Percentiles rank a stretch among this genome's conserved stretches.
Conservation (phyloP, 2,113 vertebrate genomes). For the Typhlomys cinereus region DNA sequence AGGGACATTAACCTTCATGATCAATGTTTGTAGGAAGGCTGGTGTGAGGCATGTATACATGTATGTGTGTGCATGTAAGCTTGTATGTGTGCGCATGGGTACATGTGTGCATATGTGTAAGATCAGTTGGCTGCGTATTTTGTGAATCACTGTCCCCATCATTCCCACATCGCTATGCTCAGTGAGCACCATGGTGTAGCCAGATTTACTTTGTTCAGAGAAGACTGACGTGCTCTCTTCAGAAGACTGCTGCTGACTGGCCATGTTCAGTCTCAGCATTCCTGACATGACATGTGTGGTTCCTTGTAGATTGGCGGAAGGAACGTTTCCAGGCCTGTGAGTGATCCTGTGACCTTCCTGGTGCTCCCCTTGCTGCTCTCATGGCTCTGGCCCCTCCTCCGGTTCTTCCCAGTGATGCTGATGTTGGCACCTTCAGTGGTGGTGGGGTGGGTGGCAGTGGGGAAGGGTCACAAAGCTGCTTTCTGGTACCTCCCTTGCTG, state of each 20-base stretch:
- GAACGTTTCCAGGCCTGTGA: conserved; percentile 45
- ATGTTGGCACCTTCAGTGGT: neutral
- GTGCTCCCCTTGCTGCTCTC: neutral
- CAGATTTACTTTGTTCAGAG: too few relatives aligned
- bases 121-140: neutral
- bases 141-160: neutral
- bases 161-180: neutral
- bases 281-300: neutral
- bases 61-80: neutral
- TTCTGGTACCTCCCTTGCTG: neutral
- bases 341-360: neutral
- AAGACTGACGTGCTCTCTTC: too few relatives aligned
- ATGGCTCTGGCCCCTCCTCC: neutral
- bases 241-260: fast-evolving
- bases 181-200: too few relatives aligned
- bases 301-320: conserved; percentile 46
- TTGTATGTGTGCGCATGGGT: neutral
- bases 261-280: neutral
- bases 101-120: neutral
- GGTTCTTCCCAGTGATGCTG: neutral
- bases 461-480: neutral
- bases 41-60: neutral
- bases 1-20: neutral
- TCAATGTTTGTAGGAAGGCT: neutral
- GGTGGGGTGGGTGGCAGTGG: neutral